A percentile compares a stretch with the other conserved stretches of the same genome.
Evolutionary conservation across 92 coral and sea anemone genomes (phyloP).

Genomic region (Phenganax subtilis): DNA sequence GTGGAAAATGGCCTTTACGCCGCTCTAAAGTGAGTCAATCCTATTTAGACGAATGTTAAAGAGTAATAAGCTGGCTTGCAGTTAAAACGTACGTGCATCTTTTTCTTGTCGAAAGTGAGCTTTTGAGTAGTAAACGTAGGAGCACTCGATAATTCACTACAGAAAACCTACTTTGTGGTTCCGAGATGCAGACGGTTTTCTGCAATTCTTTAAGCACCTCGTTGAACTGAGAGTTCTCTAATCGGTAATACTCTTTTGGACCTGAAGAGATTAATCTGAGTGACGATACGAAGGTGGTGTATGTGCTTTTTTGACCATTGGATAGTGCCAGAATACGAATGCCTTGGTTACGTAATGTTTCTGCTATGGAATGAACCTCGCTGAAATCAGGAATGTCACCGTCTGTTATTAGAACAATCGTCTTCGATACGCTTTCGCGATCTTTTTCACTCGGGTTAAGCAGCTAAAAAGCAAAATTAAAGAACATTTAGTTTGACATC

Average conservation of each 20-base stretch:
- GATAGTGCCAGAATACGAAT: conserved; percentile 26
- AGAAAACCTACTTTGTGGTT: conserved; percentile 18
- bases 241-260: conserved; percentile 33
- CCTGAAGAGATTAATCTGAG: conserved; percentile 37
- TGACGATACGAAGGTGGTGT: background rate
- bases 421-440: conserved; percentile 12
- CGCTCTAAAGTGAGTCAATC: no score
- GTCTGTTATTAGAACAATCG: conserved; percentile 28
- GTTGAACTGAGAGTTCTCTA: conserved; percentile 27
- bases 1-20: no score
- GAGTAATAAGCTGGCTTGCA: no score
- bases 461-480: conserved; percentile 1
- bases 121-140: no score
- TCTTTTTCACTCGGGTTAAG: conserved; percentile 18
- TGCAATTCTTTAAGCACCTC: conserved; percentile 25
- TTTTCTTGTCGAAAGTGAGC: no score
- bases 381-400: conserved; percentile 22
- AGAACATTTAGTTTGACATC: background rate
- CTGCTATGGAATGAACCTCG: conserved; percentile 23
- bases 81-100: no score
- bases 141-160: no score
- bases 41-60: no score
- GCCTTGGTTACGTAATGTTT: conserved; percentile 26
- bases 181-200: conserved; percentile 35
- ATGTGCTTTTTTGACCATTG: conserved; percentile 11